Evolutionary conservation across 2,888 invertebrate genomes (phyloP).

Genomic region (Steinernema carpocapsae): DNA sequence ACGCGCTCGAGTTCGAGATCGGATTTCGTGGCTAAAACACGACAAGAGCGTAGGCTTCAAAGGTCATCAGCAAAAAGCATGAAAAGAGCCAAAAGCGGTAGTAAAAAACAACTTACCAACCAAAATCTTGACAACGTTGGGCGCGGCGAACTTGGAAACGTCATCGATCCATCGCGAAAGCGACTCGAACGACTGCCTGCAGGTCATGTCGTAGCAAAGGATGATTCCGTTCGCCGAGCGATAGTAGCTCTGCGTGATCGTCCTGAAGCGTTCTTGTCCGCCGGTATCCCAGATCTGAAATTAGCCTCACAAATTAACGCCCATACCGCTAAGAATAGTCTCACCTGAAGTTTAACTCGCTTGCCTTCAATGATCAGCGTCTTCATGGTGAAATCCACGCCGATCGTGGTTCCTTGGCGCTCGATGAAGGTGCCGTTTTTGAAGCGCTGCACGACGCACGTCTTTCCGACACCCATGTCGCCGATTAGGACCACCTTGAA

Average conservation of each 20-base stretch:
- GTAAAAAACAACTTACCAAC: slow-evolving; percentile 76
- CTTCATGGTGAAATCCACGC: slow-evolving; percentile 98
- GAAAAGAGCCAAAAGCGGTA: background rate
- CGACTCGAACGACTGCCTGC: slow-evolving; percentile 86
- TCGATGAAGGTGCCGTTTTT: slow-evolving; percentile 94
- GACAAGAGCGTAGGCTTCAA: no score
- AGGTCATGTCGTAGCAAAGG: slow-evolving; percentile 95
- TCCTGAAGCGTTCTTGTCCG: slow-evolving; percentile 92
- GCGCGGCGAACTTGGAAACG: slow-evolving; percentile 89
- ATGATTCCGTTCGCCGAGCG: slow-evolving; percentile 95
- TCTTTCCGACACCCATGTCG: slow-evolving; percentile 69
- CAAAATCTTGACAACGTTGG: slow-evolving; percentile 85
- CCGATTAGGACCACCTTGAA: slow-evolving; percentile 87
- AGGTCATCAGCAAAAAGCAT: background rate
- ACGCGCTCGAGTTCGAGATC: slow-evolving; percentile 81
- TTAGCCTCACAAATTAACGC: slow-evolving; percentile 72
- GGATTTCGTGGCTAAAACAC: slow-evolving; percentile 79
- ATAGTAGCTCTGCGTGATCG: slow-evolving; percentile 95
- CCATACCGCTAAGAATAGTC: slow-evolving; percentile 42
- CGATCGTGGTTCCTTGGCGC: slow-evolving; percentile 92
- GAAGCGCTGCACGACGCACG: slow-evolving; percentile 86
- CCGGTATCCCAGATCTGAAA: slow-evolving; percentile 88
- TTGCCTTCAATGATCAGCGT: slow-evolving; percentile 90
- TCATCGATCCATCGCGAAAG: slow-evolving; percentile 95
- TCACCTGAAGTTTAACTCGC: slow-evolving; percentile 82